Conservation (phyloP, 2,113 vertebrate species). For the Lepus timidus region DNA sequence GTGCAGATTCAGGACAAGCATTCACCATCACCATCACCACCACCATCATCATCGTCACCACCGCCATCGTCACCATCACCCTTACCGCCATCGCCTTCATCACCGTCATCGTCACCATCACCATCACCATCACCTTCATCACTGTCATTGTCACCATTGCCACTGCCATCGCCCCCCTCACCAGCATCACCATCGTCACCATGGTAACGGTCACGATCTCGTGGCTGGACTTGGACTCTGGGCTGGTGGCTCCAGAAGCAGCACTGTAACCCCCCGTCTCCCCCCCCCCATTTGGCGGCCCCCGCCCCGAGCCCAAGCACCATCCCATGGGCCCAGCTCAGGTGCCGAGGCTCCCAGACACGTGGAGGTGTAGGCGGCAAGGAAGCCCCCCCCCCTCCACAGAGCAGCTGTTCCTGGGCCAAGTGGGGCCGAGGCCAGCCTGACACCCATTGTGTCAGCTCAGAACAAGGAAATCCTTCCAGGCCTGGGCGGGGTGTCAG, state of each 20-base stretch:
- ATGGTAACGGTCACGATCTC: background rate
- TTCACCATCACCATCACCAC: background rate
- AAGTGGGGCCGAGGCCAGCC: background rate
- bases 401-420: background rate
- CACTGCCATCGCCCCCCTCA: accelerated
- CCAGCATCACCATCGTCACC: accelerated
- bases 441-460: background rate
- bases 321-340: background rate
- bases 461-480: constrained; percentile 29
- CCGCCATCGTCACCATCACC: accelerated
- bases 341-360: background rate
- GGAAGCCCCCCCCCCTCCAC: background rate
- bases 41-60: background rate
- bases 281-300: accelerated
- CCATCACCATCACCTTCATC: accelerated
- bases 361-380: accelerated
- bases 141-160: accelerated
- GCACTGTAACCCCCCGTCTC: background rate
- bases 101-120: accelerated
- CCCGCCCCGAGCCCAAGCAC: background rate
- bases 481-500: background rate
- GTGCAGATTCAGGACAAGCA: no score
- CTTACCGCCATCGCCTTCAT: background rate
- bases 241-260: background rate
- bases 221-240: background rate